phyloP scores from a whole-genome alignment of 2,888 invertebrate species.

The Theretra japonica region DNA sequence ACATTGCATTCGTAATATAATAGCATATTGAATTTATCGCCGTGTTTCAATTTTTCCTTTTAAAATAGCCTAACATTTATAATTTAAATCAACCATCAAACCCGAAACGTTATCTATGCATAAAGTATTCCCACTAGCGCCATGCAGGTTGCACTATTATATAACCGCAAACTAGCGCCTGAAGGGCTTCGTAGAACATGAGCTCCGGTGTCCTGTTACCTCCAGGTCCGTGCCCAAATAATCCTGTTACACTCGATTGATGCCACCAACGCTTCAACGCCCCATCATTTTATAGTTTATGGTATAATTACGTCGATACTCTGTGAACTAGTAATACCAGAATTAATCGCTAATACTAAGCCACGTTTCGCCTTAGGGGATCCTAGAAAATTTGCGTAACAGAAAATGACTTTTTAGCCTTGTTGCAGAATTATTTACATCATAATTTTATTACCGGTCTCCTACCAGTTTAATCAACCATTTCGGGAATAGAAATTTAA shows the following conservation, averaged over 20 bases:
- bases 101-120: not conserved
- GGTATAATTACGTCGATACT: not conserved
- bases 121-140: slow-evolving; percentile 5
- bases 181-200: slow-evolving; percentile 37
- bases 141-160: slow-evolving; percentile 29
- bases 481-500: no score
- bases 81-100: not conserved
- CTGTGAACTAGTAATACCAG: not conserved
- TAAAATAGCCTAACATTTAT: no score
- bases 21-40: no score
- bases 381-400: no score
- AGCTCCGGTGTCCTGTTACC: slow-evolving; percentile 37
- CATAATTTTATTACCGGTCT: no score
- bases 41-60: no score
- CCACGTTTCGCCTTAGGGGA: no score
- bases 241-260: slow-evolving; percentile 36
- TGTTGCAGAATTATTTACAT: no score
- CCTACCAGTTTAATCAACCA: no score
- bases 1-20: no score
- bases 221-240: slow-evolving; percentile 35
- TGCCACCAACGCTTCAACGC: slow-evolving; percentile 13
- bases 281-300: slow-evolving; percentile 4
- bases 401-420: no score
- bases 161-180: slow-evolving; percentile 25
- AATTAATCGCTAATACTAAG: not conserved